Evolutionary conservation across 2,113 vertebrate species (phyloP).

Genomic region (Hippocampus guttulatus): DNA sequence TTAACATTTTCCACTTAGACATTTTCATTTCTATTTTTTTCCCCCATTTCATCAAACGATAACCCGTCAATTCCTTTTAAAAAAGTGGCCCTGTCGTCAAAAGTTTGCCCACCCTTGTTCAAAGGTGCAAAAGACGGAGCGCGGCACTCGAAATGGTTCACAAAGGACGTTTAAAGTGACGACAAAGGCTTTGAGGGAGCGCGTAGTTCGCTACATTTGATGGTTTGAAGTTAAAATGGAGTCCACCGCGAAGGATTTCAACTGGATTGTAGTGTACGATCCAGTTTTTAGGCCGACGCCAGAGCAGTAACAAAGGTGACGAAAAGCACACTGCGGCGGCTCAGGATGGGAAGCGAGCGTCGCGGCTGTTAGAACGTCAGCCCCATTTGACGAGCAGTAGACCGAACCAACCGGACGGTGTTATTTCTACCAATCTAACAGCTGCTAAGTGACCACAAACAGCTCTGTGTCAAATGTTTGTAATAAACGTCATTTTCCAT

Average conservation of each 20-base stretch:
- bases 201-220: not conserved
- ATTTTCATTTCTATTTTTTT: not conserved
- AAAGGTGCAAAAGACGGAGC: too few species aligned
- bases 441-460: constrained; percentile 67
- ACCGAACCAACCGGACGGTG: constrained; percentile 53
- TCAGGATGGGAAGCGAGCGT: not conserved
- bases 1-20: not conserved
- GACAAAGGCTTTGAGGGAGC: not conserved
- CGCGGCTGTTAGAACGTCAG: constrained; percentile 53
- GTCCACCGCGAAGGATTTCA: not conserved
- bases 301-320: not conserved
- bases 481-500: constrained; percentile 74
- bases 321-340: not conserved
- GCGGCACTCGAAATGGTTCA: not conserved
- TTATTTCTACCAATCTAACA: constrained; percentile 68
- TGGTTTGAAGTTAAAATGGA: not conserved
- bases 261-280: not conserved
- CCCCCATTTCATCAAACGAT: not conserved
- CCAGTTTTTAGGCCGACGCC: not conserved
- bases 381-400: constrained; percentile 37
- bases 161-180: not conserved
- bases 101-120: not conserved
- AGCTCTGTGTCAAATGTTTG: constrained; percentile 67
- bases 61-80: not conserved
- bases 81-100: not conserved